phyloP scores from a whole-genome alignment of 2,797 vertebrate genomes.

The Leptatherina wallacei region DNA sequence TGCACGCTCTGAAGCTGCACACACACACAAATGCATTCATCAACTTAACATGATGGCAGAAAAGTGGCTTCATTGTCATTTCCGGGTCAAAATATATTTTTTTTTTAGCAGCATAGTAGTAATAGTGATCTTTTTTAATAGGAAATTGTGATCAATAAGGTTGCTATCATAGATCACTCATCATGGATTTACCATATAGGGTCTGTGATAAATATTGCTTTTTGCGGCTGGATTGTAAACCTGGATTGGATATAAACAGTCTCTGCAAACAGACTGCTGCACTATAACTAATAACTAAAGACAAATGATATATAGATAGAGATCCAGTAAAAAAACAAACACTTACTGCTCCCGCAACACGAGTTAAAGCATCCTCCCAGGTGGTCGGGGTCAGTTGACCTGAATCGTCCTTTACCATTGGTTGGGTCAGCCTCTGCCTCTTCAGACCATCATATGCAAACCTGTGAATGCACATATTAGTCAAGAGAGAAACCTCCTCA shows the following conservation, averaged over 20 bases:
- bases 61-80: too few relatives aligned
- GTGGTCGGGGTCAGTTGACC: conserved; percentile 89
- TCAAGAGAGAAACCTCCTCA: neutral
- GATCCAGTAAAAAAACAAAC: neutral
- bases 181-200: too few relatives aligned
- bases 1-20: conserved; percentile 87
- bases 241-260: neutral
- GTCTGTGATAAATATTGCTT: too few relatives aligned
- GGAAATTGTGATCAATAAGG: too few relatives aligned
- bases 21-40: conserved; percentile 27
- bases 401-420: conserved; percentile 90
- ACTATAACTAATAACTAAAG: neutral
- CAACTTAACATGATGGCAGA: neutral
- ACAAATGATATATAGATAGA: neutral
- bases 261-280: neutral
- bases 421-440: conserved; percentile 93
- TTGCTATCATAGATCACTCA: too few relatives aligned
- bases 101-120: too few relatives aligned
- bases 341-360: conserved; percentile 91
- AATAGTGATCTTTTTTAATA: too few relatives aligned
- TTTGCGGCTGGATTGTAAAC: too few relatives aligned
- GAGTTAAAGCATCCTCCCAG: conserved; percentile 93
- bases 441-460: conserved; percentile 98
- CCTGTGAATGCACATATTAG: conserved; percentile 48
- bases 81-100: too few relatives aligned